Percentiles rank a stretch among this genome's conserved stretches.
These are phyloP conservation scores for Campoletis sonorensis DNA, from an alignment of 1,140 invertebrate species.

Conservation along the genomic window DNA sequence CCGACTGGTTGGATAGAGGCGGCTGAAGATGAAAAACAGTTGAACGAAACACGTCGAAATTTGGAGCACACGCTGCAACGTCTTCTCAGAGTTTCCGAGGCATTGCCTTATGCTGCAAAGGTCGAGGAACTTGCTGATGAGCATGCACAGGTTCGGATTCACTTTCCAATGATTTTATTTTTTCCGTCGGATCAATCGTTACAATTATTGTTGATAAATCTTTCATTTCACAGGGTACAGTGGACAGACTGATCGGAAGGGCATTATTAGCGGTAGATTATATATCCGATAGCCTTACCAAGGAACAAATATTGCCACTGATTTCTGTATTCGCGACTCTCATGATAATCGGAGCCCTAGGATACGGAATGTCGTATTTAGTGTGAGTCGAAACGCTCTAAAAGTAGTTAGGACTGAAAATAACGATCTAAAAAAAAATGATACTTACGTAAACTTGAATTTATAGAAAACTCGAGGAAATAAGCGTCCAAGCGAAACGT, in stretches of 20 bases:
- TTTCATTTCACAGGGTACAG: constrained; percentile 79
- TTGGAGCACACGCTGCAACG: constrained; percentile 85
- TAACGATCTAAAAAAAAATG: background rate
- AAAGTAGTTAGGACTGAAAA: no score
- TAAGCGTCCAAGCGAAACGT: constrained; percentile 82
- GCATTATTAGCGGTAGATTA: constrained; percentile 85
- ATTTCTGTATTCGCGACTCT: constrained; percentile 90
- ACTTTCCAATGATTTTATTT: background rate
- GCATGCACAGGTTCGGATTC: constrained; percentile 73
- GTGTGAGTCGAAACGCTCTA: constrained; percentile 79
- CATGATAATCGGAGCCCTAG: constrained; percentile 86
- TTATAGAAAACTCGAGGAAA: constrained; percentile 86
- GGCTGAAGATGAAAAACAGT: constrained; percentile 75
- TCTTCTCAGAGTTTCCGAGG: constrained; percentile 84
- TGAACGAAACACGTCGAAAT: constrained; percentile 85
- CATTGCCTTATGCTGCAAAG: constrained; percentile 83
- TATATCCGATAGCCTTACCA: constrained; percentile 84
- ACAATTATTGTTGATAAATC: constrained; percentile 39
- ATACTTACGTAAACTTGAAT: background rate
- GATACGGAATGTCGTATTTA: constrained; percentile 93
- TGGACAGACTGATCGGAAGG: constrained; percentile 83
- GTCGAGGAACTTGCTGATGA: constrained; percentile 76
- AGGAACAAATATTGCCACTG: constrained; percentile 88
- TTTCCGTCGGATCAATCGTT: background rate
- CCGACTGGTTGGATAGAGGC: constrained; percentile 70